phyloP scores from a whole-genome alignment of 1,140 invertebrate species.

The Camponotus pennsylvanicus region DNA sequence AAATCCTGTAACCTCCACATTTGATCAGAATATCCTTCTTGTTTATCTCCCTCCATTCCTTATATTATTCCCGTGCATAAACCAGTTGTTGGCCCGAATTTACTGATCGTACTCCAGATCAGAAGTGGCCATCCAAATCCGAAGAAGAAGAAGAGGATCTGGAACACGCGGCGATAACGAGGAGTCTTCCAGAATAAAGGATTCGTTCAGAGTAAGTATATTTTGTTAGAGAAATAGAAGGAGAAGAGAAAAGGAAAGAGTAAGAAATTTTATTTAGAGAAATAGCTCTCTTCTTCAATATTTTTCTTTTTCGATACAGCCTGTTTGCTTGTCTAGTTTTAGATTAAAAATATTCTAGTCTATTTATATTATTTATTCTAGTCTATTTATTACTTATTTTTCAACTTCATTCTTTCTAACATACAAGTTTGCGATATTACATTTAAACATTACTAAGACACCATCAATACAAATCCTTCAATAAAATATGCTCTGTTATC shows the following conservation, averaged over 20 bases:
- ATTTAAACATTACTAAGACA: background rate
- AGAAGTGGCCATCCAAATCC: conserved; percentile 84
- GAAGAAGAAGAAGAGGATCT: conserved; percentile 83
- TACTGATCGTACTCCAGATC: conserved; percentile 72
- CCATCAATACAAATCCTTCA: background rate
- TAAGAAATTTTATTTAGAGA: conserved; percentile 20
- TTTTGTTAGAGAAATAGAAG: no score
- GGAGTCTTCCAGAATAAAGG: conserved; percentile 81
- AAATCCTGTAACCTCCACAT: no score
- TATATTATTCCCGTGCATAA: no score
- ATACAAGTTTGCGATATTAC: background rate
- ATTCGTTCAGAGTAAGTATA: conserved; percentile 82
- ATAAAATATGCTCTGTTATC: background rate
- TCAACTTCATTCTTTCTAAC: background rate
- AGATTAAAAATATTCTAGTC: background rate
- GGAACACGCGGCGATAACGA: conserved; percentile 86
- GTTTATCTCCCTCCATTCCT: no score
- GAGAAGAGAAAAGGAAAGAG: no score
- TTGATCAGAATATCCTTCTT: no score
- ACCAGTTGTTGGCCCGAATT: no score
- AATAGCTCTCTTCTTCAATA: background rate
- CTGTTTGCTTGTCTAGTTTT: background rate
- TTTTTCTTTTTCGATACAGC: background rate
- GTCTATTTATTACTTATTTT: background rate
- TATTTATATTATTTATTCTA: no score